These are phyloP conservation scores for Aphidius colemani DNA, from an alignment of 2,888 invertebrate genomes.

Conservation along the genomic window DNA sequence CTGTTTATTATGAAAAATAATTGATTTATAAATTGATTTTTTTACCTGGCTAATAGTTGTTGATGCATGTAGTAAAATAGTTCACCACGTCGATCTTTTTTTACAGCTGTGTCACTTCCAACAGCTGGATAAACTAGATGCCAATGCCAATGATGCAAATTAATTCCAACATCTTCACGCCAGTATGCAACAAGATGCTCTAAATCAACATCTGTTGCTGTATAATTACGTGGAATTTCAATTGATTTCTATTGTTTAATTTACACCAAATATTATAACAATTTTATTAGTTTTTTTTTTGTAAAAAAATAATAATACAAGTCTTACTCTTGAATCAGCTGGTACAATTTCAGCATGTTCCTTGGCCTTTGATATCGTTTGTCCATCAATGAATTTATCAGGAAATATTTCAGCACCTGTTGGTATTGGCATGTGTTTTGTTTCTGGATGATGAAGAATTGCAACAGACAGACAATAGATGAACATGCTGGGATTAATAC, in stretches of 20 bases:
- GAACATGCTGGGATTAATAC: conserved; percentile 79
- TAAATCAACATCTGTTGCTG: conserved; percentile 74
- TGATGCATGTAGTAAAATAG: conserved; percentile 82
- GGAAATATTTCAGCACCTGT: conserved; percentile 80
- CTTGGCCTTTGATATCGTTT: conserved; percentile 71
- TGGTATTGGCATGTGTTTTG: conserved; percentile 72
- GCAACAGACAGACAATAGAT: conserved; percentile 80
- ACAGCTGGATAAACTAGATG: conserved; percentile 85
- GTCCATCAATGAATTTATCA: conserved; percentile 79
- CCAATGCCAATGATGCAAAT: conserved; percentile 92
- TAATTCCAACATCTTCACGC: conserved; percentile 83
- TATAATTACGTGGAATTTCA: conserved; percentile 74
- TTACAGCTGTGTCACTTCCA: conserved; percentile 68
- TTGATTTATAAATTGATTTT: background rate
- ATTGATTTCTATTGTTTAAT: conserved; percentile 64
- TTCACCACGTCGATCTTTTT: conserved; percentile 78
- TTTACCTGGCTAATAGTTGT: conserved; percentile 68
- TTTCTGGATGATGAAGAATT: conserved; percentile 74
- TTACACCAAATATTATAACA: conserved; percentile 1
- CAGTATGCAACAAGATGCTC: conserved; percentile 84
- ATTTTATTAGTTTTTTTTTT: too few relatives aligned
- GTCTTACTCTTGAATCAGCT: conserved; percentile 67
- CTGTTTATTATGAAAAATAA: too few relatives aligned
- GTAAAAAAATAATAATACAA: background rate
- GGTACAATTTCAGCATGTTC: conserved; percentile 71